Conservation (phyloP, 35 echinoderm and acorn worm species). For the Ophiothrix spiculata region DNA sequence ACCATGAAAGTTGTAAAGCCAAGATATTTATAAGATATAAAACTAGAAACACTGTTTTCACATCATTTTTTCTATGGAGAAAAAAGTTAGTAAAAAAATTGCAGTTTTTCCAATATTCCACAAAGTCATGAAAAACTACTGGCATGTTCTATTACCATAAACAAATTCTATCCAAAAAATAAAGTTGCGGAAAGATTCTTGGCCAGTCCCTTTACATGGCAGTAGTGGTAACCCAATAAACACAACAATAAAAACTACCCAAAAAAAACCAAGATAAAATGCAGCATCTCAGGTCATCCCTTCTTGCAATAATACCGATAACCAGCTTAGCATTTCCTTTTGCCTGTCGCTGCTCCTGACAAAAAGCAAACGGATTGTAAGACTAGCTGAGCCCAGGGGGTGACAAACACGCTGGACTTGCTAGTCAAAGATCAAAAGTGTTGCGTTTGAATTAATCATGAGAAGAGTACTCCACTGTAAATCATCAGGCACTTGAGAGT, state of each 20-base stretch:
- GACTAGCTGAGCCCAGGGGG: neutral
- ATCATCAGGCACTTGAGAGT: neutral
- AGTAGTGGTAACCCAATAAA: neutral
- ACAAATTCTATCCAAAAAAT: too few species aligned
- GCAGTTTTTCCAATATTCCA: too few species aligned
- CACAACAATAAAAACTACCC: neutral
- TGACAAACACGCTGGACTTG: neutral
- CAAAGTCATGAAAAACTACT: too few species aligned
- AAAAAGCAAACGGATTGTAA: neutral
- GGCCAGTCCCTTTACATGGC: too few species aligned
- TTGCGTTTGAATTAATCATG: slow-evolving; percentile 1
- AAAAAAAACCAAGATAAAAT: neutral
- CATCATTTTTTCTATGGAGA: too few species aligned
- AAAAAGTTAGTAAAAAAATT: too few species aligned
- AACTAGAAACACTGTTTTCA: too few species aligned
- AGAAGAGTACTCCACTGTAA: neutral
- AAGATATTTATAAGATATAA: too few species aligned
- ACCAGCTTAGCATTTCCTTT: neutral
- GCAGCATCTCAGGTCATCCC: neutral
- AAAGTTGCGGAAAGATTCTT: too few species aligned
- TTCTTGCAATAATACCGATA: neutral
- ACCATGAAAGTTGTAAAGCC: too few species aligned
- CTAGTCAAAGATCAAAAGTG: neutral
- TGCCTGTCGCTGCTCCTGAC: neutral
- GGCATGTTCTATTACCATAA: too few species aligned